Conservation (phyloP, 2,113 vertebrate species). For the Hoplias malabaricus region DNA sequence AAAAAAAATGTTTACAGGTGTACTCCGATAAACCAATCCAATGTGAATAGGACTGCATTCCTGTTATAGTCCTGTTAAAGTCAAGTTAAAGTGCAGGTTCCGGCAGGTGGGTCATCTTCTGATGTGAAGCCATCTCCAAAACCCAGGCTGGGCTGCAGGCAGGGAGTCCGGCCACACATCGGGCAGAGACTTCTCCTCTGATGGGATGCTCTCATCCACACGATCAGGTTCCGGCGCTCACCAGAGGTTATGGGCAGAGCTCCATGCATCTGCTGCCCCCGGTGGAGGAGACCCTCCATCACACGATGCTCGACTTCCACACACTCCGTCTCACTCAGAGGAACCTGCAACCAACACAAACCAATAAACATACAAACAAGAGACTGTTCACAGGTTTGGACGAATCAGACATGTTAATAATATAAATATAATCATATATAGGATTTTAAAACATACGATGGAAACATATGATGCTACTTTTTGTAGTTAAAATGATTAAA, state of each 20-base stretch:
- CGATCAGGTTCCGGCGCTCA: conserved; percentile 90
- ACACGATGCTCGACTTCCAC: conserved; percentile 80
- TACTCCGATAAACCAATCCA: too few relatives aligned
- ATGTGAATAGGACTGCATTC: too few relatives aligned
- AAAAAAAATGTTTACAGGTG: too few relatives aligned
- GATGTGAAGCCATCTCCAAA: conserved; percentile 89
- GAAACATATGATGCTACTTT: too few relatives aligned
- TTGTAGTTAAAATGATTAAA: too few relatives aligned
- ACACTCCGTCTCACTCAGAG: conserved; percentile 71
- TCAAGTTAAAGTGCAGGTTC: conserved; percentile 58
- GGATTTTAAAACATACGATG: too few relatives aligned
- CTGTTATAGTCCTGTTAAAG: background rate
- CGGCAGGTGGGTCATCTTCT: rapidly evolving
- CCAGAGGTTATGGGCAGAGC: conserved; percentile 84
- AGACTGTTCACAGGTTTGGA: background rate
- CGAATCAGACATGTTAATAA: too few relatives aligned
- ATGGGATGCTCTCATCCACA: conserved; percentile 88
- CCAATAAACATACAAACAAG: background rate
- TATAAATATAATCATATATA: too few relatives aligned
- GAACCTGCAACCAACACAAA: conserved; percentile 72
- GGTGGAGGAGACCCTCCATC: conserved; percentile 82
- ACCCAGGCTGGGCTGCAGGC: conserved; percentile 77
- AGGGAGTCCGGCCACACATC: conserved; percentile 83
- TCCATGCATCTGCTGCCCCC: conserved; percentile 91
- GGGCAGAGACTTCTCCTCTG: conserved; percentile 88